Evolutionary conservation across 2,888 invertebrate genomes (phyloP).

Genomic region (Dolomedes plantarius): DNA sequence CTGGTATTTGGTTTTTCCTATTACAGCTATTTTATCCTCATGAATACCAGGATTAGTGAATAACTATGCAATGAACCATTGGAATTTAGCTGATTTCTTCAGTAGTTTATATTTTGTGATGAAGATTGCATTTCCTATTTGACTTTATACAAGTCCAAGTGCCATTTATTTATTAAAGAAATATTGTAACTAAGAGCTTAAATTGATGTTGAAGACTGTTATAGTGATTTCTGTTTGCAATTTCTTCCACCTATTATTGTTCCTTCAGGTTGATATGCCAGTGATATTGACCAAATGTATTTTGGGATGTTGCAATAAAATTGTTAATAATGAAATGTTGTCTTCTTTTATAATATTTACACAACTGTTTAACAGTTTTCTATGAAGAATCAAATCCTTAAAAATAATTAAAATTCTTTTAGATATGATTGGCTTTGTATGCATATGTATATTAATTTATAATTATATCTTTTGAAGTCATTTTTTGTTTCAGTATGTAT

Average conservation of each 20-base stretch:
- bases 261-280: neutral
- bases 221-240: neutral
- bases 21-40: constrained; percentile 42
- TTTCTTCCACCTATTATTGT: neutral
- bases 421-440: too few relatives aligned
- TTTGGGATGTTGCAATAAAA: constrained; percentile 26
- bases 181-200: neutral
- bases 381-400: too few relatives aligned
- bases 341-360: neutral
- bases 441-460: too few relatives aligned
- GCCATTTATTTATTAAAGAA: neutral
- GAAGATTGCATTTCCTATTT: constrained; percentile 14
- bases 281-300: constrained; percentile 9
- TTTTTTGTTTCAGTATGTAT: too few relatives aligned
- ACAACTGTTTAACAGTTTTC: neutral
- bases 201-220: constrained; percentile 8
- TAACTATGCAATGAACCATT: constrained; percentile 31
- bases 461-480: too few relatives aligned
- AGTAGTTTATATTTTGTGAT: constrained; percentile 17
- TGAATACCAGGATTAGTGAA: constrained; percentile 38
- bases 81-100: constrained; percentile 39
- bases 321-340: neutral
- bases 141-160: constrained; percentile 2
- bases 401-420: too few relatives aligned
- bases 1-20: constrained; percentile 39